Conservation (phyloP, 2,888 invertebrate genomes). For the Nephrotoma appendiculata region DNA sequence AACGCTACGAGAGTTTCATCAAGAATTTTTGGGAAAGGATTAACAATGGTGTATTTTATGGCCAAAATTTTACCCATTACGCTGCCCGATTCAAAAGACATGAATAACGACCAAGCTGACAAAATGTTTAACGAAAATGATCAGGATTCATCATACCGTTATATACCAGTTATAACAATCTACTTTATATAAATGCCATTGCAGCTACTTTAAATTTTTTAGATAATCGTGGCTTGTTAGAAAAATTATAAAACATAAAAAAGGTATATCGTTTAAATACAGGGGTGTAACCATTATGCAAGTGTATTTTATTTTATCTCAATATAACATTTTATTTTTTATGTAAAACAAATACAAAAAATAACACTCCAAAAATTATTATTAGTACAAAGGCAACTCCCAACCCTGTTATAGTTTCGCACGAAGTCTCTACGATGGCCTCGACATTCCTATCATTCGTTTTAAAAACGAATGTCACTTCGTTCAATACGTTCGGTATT, state of each 20-base stretch:
- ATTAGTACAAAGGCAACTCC: too few species aligned
- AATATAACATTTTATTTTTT: too few species aligned
- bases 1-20: not conserved
- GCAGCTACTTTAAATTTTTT: not conserved
- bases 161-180: not conserved
- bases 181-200: not conserved
- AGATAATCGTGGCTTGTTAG: not conserved
- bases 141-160: too few species aligned
- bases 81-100: not conserved
- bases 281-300: not conserved
- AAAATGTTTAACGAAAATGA: not conserved
- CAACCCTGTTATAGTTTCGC: too few species aligned
- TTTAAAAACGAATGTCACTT: too few species aligned
- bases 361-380: too few species aligned
- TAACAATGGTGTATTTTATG: not conserved
- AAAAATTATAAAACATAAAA: not conserved
- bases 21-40: not conserved
- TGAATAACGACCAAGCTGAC: not conserved
- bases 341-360: too few species aligned
- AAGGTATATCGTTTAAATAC: not conserved
- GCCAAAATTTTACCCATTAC: not conserved
- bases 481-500: too few species aligned
- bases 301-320: not conserved
- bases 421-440: too few species aligned
- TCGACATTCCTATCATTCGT: too few species aligned